Conservation (phyloP, 2,113 vertebrate species). For the Aplodontia rufa region DNA sequence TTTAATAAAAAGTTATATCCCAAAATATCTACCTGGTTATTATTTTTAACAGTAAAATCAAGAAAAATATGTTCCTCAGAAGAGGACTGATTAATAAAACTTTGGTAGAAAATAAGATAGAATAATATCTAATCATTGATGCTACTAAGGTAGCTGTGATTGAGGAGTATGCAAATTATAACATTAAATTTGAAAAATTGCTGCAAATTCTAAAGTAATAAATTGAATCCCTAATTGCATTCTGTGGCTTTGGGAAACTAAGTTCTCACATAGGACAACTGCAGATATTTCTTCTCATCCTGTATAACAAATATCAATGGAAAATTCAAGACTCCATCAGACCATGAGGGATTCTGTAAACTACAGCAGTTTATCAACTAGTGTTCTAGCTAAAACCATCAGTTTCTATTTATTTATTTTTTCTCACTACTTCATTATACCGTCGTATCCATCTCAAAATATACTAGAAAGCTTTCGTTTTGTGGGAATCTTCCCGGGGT, state of each 20-base stretch:
- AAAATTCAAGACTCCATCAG: not conserved
- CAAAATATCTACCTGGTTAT: not conserved
- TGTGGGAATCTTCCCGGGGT: not conserved
- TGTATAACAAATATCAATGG: not conserved
- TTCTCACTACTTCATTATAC: not conserved
- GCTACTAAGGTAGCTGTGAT: not conserved
- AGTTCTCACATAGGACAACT: not conserved
- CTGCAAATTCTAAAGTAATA: conserved; percentile 10
- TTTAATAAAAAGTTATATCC: not conserved
- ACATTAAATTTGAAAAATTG: not conserved
- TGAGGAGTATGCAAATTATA: not conserved
- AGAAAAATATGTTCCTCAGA: not conserved
- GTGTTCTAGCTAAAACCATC: not conserved
- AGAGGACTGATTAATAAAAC: not conserved
- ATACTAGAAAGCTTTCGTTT: not conserved
- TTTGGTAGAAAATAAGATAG: not conserved
- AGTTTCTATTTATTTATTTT: not conserved
- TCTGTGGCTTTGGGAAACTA: not conserved
- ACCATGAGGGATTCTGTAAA: not conserved
- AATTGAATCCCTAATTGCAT: not conserved
- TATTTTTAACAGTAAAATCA: not conserved
- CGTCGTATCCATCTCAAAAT: not conserved
- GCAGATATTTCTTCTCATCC: not conserved
- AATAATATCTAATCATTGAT: not conserved
- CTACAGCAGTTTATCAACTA: not conserved